Evolutionary conservation across 2,888 invertebrate species (phyloP).

Genomic region (Pecten maximus): DNA sequence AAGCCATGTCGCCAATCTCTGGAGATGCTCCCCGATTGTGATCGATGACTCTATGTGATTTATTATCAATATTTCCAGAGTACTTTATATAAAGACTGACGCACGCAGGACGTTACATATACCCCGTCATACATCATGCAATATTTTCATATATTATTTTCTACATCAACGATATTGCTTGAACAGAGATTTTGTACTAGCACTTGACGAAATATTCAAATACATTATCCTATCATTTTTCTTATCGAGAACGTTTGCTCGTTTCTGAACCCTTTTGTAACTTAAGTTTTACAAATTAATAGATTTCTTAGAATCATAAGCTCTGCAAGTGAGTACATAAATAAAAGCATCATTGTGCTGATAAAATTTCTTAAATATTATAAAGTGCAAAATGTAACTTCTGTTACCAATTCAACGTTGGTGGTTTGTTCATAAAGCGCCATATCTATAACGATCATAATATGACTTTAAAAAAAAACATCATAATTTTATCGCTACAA

Average conservation of each 20-base stretch:
- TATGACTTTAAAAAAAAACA: neutral
- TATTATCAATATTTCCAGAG: neutral
- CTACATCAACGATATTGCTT: too few species aligned
- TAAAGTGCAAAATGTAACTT: neutral
- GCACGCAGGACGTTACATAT: neutral
- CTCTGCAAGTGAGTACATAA: neutral
- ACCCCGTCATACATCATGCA: neutral
- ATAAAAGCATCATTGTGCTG: neutral
- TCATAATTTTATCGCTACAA: neutral
- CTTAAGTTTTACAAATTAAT: too few species aligned
- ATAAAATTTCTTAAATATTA: neutral
- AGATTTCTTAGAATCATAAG: neutral
- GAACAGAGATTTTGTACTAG: too few species aligned
- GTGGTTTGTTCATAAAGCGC: neutral
- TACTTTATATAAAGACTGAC: neutral
- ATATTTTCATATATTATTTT: neutral
- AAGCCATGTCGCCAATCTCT: neutral
- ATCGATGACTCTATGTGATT: neutral
- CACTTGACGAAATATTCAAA: too few species aligned
- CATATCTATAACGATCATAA: neutral
- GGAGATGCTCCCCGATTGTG: neutral
- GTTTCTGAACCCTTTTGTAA: neutral
- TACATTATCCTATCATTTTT: neutral
- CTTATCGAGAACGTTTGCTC: neutral
- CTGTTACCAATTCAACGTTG: neutral